Percentiles rank a stretch among this genome's conserved stretches.
These are phyloP conservation scores for Takifugu flavidus DNA, from an alignment of 2,113 vertebrate genomes.

Conservation along the genomic window DNA sequence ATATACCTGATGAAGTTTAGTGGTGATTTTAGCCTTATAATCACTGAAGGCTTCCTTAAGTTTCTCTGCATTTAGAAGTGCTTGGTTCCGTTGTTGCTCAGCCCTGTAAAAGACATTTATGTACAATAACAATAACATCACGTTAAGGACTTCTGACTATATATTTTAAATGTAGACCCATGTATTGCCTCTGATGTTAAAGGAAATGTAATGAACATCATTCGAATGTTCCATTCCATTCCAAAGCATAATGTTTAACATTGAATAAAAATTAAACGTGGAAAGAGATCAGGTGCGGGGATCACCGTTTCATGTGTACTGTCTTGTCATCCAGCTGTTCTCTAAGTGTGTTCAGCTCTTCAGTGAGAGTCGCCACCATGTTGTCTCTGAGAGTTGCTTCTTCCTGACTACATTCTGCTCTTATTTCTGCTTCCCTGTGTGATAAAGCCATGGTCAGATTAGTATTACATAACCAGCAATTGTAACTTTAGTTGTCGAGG, in stretches of 20 bases:
- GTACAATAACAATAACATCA: constrained; percentile 4
- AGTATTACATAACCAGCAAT: neutral
- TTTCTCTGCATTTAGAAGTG: constrained; percentile 83
- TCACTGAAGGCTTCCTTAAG: constrained; percentile 84
- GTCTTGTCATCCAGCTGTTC: constrained; percentile 75
- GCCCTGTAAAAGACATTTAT: constrained; percentile 71
- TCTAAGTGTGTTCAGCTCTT: constrained; percentile 78
- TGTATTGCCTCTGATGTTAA: neutral
- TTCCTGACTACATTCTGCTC: constrained; percentile 77
- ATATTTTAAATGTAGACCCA: neutral
- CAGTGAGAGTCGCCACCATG: constrained; percentile 74
- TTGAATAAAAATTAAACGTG: neutral
- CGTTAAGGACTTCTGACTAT: neutral
- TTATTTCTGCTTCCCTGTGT: constrained; percentile 81
- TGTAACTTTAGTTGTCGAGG: neutral
- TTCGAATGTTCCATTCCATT: neutral
- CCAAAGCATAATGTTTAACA: neutral
- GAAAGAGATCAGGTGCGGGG: neutral
- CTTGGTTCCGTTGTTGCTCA: constrained; percentile 91
- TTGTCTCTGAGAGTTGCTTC: constrained; percentile 78
- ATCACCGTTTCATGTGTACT: constrained; percentile 82
- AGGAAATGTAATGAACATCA: too few relatives aligned
- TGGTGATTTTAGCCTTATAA: constrained; percentile 79
- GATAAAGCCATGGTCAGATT: neutral
- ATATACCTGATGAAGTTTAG: constrained; percentile 81